These are phyloP conservation scores for Nesoenas mayeri DNA, from an alignment of 2,113 vertebrate genomes.

Conservation along the genomic window DNA sequence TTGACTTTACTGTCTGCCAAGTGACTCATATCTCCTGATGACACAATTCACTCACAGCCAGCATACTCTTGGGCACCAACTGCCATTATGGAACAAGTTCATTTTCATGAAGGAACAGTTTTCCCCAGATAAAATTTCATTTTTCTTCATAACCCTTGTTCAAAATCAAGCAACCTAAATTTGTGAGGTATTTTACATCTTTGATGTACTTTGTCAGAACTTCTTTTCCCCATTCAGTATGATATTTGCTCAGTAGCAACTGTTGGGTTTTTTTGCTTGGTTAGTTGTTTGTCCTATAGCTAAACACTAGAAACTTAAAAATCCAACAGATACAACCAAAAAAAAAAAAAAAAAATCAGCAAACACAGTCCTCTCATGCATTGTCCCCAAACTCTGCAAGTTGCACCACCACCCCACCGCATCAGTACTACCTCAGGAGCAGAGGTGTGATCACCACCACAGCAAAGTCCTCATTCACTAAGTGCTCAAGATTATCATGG, in stretches of 20 bases:
- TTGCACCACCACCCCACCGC: not conserved
- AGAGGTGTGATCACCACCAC: not conserved
- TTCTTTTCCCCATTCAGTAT: not conserved
- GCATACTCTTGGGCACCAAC: not conserved
- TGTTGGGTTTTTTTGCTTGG: not conserved
- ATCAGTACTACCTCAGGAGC: not conserved
- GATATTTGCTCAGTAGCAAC: not conserved
- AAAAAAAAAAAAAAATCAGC: not conserved
- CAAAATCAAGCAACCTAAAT: not conserved
- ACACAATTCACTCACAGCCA: not conserved
- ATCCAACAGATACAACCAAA: too few relatives aligned
- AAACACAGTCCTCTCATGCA: rapidly evolving
- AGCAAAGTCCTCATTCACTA: not conserved
- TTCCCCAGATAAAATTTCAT: not conserved
- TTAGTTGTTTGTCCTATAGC: not conserved
- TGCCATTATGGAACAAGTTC: not conserved
- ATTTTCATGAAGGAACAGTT: not conserved
- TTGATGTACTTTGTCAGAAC: not conserved
- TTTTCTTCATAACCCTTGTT: not conserved
- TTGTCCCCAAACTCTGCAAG: not conserved
- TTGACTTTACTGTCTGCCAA: not conserved
- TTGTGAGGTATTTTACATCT: not conserved
- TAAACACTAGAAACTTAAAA: not conserved
- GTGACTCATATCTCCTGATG: conserved; percentile 11
- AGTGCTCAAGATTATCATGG: not conserved